A percentile compares a stretch with the other conserved stretches of the same genome.
phyloP scores from a whole-genome alignment of 2,888 invertebrate genomes.

The Pegoplata infirma region DNA sequence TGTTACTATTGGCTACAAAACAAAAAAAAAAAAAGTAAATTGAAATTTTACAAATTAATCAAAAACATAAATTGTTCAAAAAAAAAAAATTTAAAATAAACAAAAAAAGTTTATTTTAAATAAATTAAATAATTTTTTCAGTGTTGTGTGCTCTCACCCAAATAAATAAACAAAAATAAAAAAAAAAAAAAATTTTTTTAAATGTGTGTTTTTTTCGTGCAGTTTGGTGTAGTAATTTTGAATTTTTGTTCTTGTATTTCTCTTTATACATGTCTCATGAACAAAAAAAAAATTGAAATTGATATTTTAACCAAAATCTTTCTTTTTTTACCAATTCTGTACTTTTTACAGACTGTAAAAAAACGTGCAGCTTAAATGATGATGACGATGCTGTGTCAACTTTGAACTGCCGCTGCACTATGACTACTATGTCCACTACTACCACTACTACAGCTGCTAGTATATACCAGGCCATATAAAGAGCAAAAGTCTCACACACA shows the following conservation, averaged over 20 bases:
- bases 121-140: constrained; percentile 37
- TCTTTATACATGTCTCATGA: constrained; percentile 53
- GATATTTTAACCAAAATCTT: constrained; percentile 61
- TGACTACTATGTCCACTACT: constrained; percentile 13
- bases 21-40: constrained; percentile 11
- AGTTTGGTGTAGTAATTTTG: constrained; percentile 58
- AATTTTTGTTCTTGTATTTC: constrained; percentile 52
- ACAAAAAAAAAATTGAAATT: constrained; percentile 59
- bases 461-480: constrained; percentile 52
- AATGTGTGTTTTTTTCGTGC: constrained; percentile 56
- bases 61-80: constrained; percentile 10
- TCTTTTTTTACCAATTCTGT: constrained; percentile 60
- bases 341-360: constrained; percentile 56
- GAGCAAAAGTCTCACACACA: constrained; percentile 37
- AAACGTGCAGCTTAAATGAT: constrained; percentile 64
- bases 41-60: constrained; percentile 5
- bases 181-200: constrained; percentile 38
- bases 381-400: constrained; percentile 60
- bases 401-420: constrained; percentile 53
- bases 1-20: constrained; percentile 44
- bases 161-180: constrained; percentile 33
- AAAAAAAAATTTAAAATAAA: not conserved
- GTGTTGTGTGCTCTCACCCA: constrained; percentile 43
- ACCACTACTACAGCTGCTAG: constrained; percentile 20
- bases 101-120: constrained; percentile 23